Evolutionary conservation across 2,797 vertebrate species (phyloP).

Genomic region (Kryptolebias ocellatus): DNA sequence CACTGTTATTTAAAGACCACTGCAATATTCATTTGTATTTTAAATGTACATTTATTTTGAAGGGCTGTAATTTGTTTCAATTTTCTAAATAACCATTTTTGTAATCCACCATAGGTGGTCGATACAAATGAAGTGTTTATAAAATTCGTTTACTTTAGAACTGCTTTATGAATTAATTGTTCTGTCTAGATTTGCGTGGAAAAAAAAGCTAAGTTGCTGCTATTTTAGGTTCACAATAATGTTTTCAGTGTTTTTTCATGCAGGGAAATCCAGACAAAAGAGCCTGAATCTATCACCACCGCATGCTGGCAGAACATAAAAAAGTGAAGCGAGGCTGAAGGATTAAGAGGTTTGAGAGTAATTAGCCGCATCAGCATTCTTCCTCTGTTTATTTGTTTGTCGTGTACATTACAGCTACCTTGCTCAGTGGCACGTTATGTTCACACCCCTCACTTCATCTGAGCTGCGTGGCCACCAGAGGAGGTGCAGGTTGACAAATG

Average conservation of each 20-base stretch:
- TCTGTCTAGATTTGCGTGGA: neutral
- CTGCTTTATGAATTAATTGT: slow-evolving; percentile 1
- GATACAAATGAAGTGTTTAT: neutral
- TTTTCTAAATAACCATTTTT: neutral
- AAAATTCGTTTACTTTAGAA: slow-evolving; percentile 3
- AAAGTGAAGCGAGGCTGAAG: slow-evolving; percentile 20
- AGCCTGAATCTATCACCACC: slow-evolving; percentile 39
- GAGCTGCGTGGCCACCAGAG: slow-evolving; percentile 61
- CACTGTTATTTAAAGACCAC: too few species aligned
- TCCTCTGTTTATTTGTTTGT: slow-evolving; percentile 52
- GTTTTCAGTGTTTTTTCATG: slow-evolving; percentile 16
- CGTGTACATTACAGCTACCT: slow-evolving; percentile 33
- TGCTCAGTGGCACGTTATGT: slow-evolving; percentile 37
- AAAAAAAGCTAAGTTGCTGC: neutral
- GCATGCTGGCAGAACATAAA: slow-evolving; percentile 20
- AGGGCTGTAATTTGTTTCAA: neutral
- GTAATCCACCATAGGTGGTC: neutral
- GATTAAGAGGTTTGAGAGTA: slow-evolving; percentile 27
- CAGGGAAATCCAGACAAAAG: slow-evolving; percentile 18
- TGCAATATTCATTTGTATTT: too few species aligned
- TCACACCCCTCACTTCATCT: slow-evolving; percentile 44
- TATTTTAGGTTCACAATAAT: slow-evolving; percentile 6
- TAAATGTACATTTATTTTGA: too few species aligned
- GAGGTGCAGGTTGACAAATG: slow-evolving; percentile 79
- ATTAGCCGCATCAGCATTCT: slow-evolving; percentile 55